A percentile compares a stretch with the other conserved stretches of the same genome.
Evolutionary conservation across 1,140 invertebrate species (phyloP).

Genomic region (Colletes latitarsis): DNA sequence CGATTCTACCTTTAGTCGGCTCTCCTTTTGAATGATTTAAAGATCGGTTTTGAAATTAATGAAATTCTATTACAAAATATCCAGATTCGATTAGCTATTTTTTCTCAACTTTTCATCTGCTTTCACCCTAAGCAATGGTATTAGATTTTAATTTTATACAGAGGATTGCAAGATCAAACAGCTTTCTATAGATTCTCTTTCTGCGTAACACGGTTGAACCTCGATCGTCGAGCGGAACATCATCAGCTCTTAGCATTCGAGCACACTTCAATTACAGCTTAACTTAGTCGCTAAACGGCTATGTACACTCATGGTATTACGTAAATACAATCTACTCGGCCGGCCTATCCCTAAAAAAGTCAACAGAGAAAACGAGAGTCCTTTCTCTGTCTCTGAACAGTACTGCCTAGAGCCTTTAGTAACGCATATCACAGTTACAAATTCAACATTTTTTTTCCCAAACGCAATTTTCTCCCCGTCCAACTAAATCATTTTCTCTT

Average conservation of each 20-base stretch:
- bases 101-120: neutral
- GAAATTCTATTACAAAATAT: neutral
- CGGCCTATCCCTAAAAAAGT: constrained; percentile 25
- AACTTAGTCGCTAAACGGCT: constrained; percentile 26
- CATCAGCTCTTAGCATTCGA: neutral
- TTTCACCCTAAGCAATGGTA: neutral
- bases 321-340: neutral
- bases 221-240: neutral
- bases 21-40: neutral
- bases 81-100: neutral
- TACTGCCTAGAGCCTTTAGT: constrained; percentile 75
- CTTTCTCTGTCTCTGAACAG: constrained; percentile 7
- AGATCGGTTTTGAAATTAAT: too few species aligned
- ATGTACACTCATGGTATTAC: constrained; percentile 34
- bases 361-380: constrained; percentile 2
- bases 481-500: neutral
- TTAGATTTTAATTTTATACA: neutral
- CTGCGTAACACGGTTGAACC: neutral
- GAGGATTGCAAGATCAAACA: too few species aligned
- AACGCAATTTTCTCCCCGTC: constrained; percentile 7
- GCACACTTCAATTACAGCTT: constrained; percentile 20
- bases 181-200: neutral
- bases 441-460: constrained; percentile 50
- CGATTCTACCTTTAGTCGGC: too few species aligned
- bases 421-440: constrained; percentile 80